Base-by-base conservation (phyloP, 2,797 vertebrate species). In the Chelon labrosus region DNA sequence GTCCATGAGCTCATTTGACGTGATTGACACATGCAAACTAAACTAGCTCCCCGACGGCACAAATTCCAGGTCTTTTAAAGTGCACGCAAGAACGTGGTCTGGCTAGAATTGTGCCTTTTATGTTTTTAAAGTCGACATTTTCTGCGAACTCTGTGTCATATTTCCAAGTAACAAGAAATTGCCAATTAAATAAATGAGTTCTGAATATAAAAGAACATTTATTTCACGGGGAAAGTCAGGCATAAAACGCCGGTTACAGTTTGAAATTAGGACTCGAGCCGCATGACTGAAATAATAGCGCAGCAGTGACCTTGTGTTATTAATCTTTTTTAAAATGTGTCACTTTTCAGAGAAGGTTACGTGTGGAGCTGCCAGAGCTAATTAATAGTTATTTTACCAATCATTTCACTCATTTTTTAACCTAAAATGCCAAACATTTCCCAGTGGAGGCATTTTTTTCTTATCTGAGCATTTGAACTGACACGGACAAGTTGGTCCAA, bases 21-120 rank as follows among this genome's bases (percentile, higher is more conserved):
- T 65, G 75, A 75, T 53, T 65, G 74, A 80, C 73, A 81, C 39
- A 58, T 79, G 74, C 76, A 80, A 75, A 77, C 73, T 63, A 25
- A 25, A 14, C 27, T 2, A 67, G 73, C 50, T 80, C 38, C 53
- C 52, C 13, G 58, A 42, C 69, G 62, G 59, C 37, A 58, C 17
- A 5, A 27, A 72, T 17, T 66, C 69, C 65, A 39, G 52, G 52
- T 59, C 55, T 66, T 76, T 71, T 54, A 25, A 42, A 49, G 11
- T 44, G 61, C 19, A 25, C 54, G 68, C 20, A 53, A 57, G 44
- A 19, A 58, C 59, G 70, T 59, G 37, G 53, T 64, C 58, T 75
- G 27, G 27, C 22, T 27, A 8, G 16, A 5, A 44, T 47, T 63
- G 51, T 65, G 22, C 63, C 38, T 56, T 47, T 12, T 65, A 49